phyloP scores from a whole-genome alignment of 2,113 vertebrate species.

The Myotis brandtii region DNA sequence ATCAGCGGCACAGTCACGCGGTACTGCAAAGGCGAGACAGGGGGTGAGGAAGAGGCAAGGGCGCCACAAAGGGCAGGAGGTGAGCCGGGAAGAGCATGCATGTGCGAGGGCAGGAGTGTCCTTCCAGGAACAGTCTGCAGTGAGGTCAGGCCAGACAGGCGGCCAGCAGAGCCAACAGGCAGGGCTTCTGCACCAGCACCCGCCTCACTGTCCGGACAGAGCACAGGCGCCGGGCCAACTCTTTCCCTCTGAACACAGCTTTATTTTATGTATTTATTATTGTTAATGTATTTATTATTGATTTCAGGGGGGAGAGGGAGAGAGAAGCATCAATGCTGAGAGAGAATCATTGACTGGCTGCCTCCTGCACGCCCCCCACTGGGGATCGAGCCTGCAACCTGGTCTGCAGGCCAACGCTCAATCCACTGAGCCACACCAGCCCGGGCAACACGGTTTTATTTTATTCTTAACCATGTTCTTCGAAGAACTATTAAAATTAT shows the following conservation, averaged over 20 bases:
- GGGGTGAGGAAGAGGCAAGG: background rate
- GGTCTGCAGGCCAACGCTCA: no score
- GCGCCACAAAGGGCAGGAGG: background rate
- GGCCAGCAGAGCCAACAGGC: background rate
- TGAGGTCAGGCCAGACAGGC: background rate
- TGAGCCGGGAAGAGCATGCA: background rate
- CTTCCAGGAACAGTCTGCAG: background rate
- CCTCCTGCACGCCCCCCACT: no score
- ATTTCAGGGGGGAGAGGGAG: no score
- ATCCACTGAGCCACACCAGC: no score
- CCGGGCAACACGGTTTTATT: background rate
- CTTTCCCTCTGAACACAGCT: background rate
- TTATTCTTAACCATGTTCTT: background rate
- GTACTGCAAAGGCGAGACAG: conserved; percentile 86
- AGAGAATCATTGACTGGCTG: no score
- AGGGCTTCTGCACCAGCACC: background rate
- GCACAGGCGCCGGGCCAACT: no score
- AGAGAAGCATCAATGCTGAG: no score
- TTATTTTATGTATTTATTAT: no score
- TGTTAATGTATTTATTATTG: no score
- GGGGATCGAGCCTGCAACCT: no score
- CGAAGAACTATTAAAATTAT: background rate
- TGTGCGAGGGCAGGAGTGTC: no score
- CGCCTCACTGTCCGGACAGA: background rate
- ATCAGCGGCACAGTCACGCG: conserved; percentile 95